Evolutionary conservation across 2,113 vertebrate genomes (phyloP), one percentile per base, ranked within the genome.

Genomic region (Eurypyga helias): DNA sequence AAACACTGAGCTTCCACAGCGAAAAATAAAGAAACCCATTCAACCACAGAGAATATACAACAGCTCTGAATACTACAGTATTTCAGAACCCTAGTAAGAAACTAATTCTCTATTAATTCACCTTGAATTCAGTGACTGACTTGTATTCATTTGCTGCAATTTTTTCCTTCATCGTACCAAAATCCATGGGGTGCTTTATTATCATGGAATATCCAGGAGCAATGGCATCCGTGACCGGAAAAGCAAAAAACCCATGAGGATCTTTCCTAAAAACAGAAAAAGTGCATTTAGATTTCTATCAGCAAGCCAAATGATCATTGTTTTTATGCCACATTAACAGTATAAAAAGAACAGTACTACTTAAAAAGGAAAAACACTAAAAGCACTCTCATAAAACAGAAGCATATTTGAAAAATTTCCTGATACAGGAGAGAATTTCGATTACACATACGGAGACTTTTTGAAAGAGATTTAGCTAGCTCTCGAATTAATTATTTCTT

Each of bases 121-220:
- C 99, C 99, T 99, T 99, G 81, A 99, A 99, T 97, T 99, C 99
- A 45, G 99, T 99, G 66, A 99, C 98, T 11, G 99, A 99, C 96
- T 99, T 99, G 96, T 99, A 99, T 19, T 99, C 99, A 12, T 99
- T 99, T n/a, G 98, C 98, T 61, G 93, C 86, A 26, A 99, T 99
- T 97, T 99, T 99, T 96, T 99, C 99, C 90, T 99, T 99, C 99
- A 99, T 99, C 0, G 99, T 99, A 96, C 99, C 99, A 95, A 99
- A 99, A 96, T 99, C 99, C 99, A 99, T 99, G 2, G 99, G 99
- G 94, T 99, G 99, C 67, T 99, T 99, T 97, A 99, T 99, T 96
- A 99, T 99, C 98, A 99, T 98, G 36, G 99, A 99, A 97, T 99
- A 99, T 36, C 99, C 99, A 19, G 99, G 99, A 82, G 99, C 99